Conservation (phyloP, 2,888 invertebrate genomes). For the Arctia plantaginis region DNA sequence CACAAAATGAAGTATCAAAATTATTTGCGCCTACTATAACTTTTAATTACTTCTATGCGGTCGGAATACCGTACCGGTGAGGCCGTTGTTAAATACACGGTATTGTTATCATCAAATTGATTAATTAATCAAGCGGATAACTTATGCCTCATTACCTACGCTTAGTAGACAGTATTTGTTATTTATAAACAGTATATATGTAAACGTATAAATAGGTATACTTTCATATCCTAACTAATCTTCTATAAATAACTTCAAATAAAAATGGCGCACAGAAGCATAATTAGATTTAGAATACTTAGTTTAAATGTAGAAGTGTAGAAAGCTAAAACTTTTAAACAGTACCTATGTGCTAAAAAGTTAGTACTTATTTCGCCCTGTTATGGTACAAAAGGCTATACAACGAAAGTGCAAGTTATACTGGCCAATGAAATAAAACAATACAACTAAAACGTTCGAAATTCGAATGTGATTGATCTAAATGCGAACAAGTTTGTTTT, state of each 20-base stretch:
- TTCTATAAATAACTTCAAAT: neutral
- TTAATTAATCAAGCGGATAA: conserved; percentile 32
- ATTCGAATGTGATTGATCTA: neutral
- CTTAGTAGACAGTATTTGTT: conserved; percentile 16
- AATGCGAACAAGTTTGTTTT: neutral
- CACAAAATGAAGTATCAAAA: conserved; percentile 34
- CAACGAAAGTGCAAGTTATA: neutral
- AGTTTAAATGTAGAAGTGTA: neutral
- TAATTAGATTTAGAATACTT: neutral
- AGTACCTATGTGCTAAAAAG: neutral
- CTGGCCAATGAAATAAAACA: neutral
- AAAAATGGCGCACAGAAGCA: neutral
- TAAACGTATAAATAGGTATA: neutral
- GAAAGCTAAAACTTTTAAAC: too few species aligned
- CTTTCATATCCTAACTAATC: neutral
- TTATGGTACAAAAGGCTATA: neutral
- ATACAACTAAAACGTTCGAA: neutral
- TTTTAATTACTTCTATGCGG: conserved; percentile 43
- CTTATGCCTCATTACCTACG: conserved; percentile 27
- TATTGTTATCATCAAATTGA: conserved; percentile 28
- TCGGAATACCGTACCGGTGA: conserved; percentile 10
- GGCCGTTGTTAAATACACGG: conserved; percentile 21
- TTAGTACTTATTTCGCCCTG: neutral
- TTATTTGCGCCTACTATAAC: conserved; percentile 43
- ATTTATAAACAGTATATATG: neutral